Evolutionary conservation across 2,888 invertebrate species (phyloP), one percentile per base, ranked within the genome.

Genomic region (Pollenia amentaria): DNA sequence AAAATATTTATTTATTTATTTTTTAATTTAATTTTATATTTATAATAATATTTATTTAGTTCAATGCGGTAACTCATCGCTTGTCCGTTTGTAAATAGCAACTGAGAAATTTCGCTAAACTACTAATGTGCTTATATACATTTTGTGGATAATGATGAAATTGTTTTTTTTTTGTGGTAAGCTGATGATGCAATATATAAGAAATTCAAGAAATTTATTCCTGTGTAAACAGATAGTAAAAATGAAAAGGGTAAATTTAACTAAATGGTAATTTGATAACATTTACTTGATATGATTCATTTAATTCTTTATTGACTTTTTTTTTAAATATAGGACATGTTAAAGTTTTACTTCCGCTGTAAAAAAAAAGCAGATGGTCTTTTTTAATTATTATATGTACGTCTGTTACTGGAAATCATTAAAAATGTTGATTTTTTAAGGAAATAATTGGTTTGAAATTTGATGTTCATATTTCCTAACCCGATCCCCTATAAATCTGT

Each of bases 121-220:
- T 11, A 38, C 44, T 72, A 1, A n/a, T 51, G 3, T 18, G 11
- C 65, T 21, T 77, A 55, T 64, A 64, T 62, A 16, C 40, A 29
- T 55, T 40, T 65, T 21, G 11, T 18, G 44, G 6, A 70, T 62
- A 64, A 48, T 83, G 83, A 53, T 72, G 83, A 77, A 77, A 83
- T 83, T 64, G 1, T 62, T 51, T 38, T 0, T 38, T 0, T 62
- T 64, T 46, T 7, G 44, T 9, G 57, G 18, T 6, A 16, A 8
- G 7, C 48, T 83, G 83, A 57, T 83, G 83, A 83, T 77, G 83
- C 57, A 83, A 83, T 72, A 12, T 29, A 16, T 14, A 72, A 40
- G 10, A 57, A 46, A 46, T 14, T 77, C 10, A 64, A 64, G 62
- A 8, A 83, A 83, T 55, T 16, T 14, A n/a, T 44, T 51, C 0